Base-by-base conservation (phyloP, 2,888 invertebrate genomes). In the Harpagoxenus sublaevis region DNA sequence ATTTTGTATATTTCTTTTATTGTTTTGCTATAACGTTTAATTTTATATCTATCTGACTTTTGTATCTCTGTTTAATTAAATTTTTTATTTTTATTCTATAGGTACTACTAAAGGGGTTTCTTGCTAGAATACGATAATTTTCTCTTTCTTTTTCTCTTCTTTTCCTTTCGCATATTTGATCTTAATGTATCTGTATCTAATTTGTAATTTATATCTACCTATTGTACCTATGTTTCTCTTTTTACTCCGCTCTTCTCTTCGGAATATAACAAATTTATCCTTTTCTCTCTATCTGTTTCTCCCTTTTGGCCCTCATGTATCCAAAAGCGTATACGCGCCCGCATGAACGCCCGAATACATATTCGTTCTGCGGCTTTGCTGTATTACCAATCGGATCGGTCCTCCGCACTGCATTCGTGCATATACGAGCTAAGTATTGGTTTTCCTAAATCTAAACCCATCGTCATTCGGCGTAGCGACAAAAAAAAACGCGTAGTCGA, bases 361-460 rank as follows among this genome's bases (percentile, higher is more conserved):
- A 45, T 57, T 45, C 65, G 28, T 55, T 73, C 42, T 39, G 48
- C 42, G 48, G 15, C 70, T 66, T 71, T 12, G 78, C 31, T 45
- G 84, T 57, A 78, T 57, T 77, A 82, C 53, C 68, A 68, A 60
- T 62, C 53, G 60, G 42, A 71, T 65, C 10, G 51, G 53, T n/a
- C 77, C 70, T 85, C 66, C 85, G 87, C 81, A 84, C 82, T 60
- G 86, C 28, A 55, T 78, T 85, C 65, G 70, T 53, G 5, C 18
- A 45, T 31, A 28, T 73, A 42, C 39, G 68, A 45, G 77, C 82
- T 84, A 23, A 23, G 23, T 23, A 88, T 66, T 79, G 78, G 57
- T 84, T 85, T 84, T 73, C n/a, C 81, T 75, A 79, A 85, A 87
- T 87, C 60, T 70, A 60, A 51, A 57, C 4, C 45, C 48, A n/a